Base-by-base conservation (phyloP, 2,888 invertebrate genomes). In the Zele albiditarsus region DNA sequence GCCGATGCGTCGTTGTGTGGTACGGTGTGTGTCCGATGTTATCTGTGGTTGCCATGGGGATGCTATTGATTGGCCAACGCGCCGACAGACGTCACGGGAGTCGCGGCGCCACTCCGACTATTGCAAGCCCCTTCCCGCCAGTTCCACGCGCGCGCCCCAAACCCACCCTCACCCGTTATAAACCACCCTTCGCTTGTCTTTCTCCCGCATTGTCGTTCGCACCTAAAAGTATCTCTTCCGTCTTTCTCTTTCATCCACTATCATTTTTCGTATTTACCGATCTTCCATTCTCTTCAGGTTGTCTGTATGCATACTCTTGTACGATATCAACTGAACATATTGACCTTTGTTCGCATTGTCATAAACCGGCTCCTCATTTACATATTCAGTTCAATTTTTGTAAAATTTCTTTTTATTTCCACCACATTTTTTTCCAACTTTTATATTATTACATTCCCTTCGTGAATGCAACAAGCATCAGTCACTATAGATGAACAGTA, bases 61-160 rank as follows among this genome's bases (percentile, higher is more conserved):
- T 89, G 85, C 88, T 89, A 89, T 89, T 89, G 89, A 89, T 89
- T 89, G 88, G 88, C 89, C 88, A 84, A 87, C 88, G 88, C 89
- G 88, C 89, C 89, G 88, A 89, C 89, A 89, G 89, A 89, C 89
- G 89, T 89, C 91, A 91, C 91, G 91, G 91, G 91, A 89, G 89
- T 89, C 89, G 89, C 90, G 89, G 90, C 91, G 89, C 89, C 90
- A 89, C 90, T 91, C 89, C 87, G 91, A 90, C 90, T 91, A 89
- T 90, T 91, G 89, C 89, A 89, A 88, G 88, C 89, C 90, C 88
- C 89, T 89, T 77, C 74, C 65, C 66, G 79, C 78, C 75, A 79
- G 71, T 75, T 77, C 75, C 77, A 49, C 65, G 71, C 28, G 49
- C 75, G 65, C 71, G 71, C 58, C 74, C 79, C 76, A 71, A 66